Conservation (phyloP, 1,140 invertebrate species). For the Neodiprion virginianus region DNA sequence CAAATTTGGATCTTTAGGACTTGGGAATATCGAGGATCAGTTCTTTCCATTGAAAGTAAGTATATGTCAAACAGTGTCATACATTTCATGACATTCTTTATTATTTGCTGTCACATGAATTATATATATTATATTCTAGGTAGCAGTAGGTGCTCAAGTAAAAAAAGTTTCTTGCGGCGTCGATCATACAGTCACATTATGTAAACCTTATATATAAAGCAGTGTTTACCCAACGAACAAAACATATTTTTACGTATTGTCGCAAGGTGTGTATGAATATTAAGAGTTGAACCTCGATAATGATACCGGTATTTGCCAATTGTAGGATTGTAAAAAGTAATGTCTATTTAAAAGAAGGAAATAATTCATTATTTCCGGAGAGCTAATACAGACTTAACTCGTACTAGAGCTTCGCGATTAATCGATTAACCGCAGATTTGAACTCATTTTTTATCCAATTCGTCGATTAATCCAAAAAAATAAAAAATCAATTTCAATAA, state of each 20-base stretch:
- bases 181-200: constrained; percentile 83
- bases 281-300: too few species aligned
- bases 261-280: neutral
- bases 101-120: constrained; percentile 8
- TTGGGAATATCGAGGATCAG: constrained; percentile 82
- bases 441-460: too few species aligned
- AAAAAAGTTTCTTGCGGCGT: constrained; percentile 78
- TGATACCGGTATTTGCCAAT: too few species aligned
- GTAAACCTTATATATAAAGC: constrained; percentile 72
- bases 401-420: too few species aligned
- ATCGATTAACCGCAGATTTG: too few species aligned
- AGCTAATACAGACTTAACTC: too few species aligned
- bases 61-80: constrained; percentile 10
- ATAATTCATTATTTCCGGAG: too few species aligned
- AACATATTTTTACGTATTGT: neutral
- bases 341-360: too few species aligned
- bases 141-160: constrained; percentile 77
- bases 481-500: too few species aligned
- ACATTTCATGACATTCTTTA: constrained; percentile 20
- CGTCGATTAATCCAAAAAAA: too few species aligned
- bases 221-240: neutral
- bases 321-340: too few species aligned
- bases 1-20: constrained; percentile 80
- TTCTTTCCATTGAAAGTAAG: constrained; percentile 86
- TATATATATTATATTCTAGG: constrained; percentile 53